A percentile compares a stretch with the other conserved stretches of the same genome.
Conservation (phyloP, 2,797 vertebrate genomes). For the Parambassis ranga region DNA sequence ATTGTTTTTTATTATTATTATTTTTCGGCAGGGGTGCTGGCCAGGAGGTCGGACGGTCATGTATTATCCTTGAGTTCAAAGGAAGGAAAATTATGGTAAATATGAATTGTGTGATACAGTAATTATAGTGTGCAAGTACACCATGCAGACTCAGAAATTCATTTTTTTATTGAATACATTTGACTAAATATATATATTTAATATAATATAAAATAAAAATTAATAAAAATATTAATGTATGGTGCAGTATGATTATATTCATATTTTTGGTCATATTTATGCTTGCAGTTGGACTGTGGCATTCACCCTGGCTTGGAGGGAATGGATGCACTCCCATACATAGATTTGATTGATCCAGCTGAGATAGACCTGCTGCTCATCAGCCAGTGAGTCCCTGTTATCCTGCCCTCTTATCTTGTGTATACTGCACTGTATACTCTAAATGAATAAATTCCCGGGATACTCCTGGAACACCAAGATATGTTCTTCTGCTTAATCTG, state of each 20-base stretch:
- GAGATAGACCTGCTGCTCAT: constrained; percentile 96
- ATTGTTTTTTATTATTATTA: not conserved
- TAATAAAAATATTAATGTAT: too few species aligned
- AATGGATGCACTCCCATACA: constrained; percentile 96
- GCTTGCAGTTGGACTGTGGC: constrained; percentile 91
- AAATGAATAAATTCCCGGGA: not conserved
- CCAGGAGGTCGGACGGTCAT: constrained; percentile 95
- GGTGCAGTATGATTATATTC: too few species aligned
- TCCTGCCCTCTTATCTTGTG: constrained; percentile 17
- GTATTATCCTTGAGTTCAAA: constrained; percentile 96
- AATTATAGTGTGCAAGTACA: not conserved
- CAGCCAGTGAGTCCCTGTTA: constrained; percentile 92
- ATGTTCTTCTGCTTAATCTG: not conserved
- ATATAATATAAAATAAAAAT: not conserved
- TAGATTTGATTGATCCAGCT: constrained; percentile 93
- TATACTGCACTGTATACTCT: not conserved
- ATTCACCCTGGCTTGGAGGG: constrained; percentile 95
- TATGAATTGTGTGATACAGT: not conserved
- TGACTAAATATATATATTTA: not conserved
- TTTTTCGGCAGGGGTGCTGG: constrained; percentile 89
- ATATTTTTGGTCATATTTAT: too few species aligned
- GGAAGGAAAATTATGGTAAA: constrained; percentile 97
- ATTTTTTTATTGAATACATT: too few species aligned
- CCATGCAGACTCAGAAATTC: too few species aligned
- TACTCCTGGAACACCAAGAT: not conserved